Evolutionary conservation across 2,888 invertebrate genomes (phyloP).

Genomic region (Ormyrus nitidulus): DNA sequence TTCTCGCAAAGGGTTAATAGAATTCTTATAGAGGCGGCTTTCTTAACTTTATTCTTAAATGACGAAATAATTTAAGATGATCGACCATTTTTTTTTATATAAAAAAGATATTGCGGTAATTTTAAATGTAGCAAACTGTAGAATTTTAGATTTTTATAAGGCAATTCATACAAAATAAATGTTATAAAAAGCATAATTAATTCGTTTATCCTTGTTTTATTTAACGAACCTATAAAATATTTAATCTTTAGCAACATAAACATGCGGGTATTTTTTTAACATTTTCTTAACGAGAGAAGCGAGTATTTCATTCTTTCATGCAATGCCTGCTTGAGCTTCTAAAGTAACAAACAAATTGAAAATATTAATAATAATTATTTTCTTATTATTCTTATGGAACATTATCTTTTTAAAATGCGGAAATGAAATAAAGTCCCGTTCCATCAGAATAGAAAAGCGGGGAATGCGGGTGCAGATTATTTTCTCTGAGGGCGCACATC

Average conservation of each 20-base stretch:
- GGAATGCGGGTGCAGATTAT: neutral
- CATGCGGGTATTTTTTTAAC: neutral
- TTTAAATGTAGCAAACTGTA: neutral
- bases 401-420: neutral
- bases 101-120: neutral
- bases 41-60: too few relatives aligned
- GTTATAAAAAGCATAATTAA: neutral
- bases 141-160: neutral
- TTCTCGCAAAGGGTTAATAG: too few relatives aligned
- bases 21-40: too few relatives aligned
- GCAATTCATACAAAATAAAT: neutral
- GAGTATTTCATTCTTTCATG: neutral
- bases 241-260: neutral
- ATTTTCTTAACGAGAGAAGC: neutral
- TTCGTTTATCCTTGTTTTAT: neutral
- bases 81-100: neutral
- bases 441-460: neutral
- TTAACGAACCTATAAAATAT: neutral
- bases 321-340: neutral
- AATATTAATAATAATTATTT: neutral
- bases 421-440: neutral
- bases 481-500: neutral
- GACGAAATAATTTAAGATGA: too few relatives aligned
- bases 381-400: neutral
- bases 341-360: neutral